phyloP scores from a whole-genome alignment of 2,113 vertebrate genomes.

The Ageneiosus marmoratus region DNA sequence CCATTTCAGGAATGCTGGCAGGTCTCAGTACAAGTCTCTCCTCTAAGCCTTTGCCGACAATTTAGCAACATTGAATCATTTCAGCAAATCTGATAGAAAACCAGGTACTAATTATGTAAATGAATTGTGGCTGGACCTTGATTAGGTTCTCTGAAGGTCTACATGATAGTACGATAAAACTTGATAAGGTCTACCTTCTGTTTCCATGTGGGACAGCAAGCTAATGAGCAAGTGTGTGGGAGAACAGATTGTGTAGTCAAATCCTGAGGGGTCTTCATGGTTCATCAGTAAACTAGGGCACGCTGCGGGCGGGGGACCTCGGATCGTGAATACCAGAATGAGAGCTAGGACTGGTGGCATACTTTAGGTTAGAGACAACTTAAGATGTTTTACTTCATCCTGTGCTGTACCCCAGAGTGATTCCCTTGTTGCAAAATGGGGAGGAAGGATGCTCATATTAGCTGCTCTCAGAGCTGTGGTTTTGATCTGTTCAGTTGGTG shows the following conservation, averaged over 20 bases:
- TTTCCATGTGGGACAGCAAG: constrained; percentile 13
- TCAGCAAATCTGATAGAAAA: neutral
- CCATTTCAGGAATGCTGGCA: neutral
- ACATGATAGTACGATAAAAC: neutral
- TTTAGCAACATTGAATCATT: neutral
- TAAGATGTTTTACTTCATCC: constrained; percentile 36
- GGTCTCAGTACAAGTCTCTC: neutral
- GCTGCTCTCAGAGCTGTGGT: constrained; percentile 57
- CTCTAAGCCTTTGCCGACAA: constrained; percentile 10
- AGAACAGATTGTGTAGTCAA: constrained; percentile 32
- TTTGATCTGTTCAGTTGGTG: constrained; percentile 64
- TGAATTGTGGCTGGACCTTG: neutral
- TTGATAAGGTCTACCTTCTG: constrained; percentile 21
- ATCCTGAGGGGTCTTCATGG: constrained; percentile 40
- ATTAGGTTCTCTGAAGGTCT: constrained; percentile 25
- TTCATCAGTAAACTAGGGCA: constrained; percentile 50
- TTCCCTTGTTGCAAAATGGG: constrained; percentile 1
- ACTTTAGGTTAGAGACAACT: constrained; percentile 23
- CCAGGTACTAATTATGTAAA: constrained; percentile 28
- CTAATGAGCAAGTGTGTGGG: constrained; percentile 28
- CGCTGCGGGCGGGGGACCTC: neutral
- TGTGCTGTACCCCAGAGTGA: constrained; percentile 32
- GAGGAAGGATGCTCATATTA: constrained; percentile 39
- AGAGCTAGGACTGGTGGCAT: constrained; percentile 33
- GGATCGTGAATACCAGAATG: constrained; percentile 10